Conservation (phyloP, 2,113 vertebrate species). For the Myodes glareolus region DNA sequence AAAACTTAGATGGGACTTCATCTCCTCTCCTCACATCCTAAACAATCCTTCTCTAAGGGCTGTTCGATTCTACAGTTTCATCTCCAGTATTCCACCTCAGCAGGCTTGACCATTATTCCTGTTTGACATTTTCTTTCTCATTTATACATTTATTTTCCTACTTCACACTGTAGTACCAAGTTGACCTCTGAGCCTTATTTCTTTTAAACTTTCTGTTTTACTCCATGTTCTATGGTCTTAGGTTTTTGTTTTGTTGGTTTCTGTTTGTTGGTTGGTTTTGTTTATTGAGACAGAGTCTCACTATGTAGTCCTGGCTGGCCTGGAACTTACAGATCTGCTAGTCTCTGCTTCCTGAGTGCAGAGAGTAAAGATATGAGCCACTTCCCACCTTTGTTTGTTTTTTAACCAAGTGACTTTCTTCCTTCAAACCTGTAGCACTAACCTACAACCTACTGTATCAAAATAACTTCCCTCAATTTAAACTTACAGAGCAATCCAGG, state of each 20-base stretch:
- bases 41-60: neutral
- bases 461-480: neutral
- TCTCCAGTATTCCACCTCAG: neutral
- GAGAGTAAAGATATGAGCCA: too few species aligned
- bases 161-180: neutral
- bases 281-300: neutral
- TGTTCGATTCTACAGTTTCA: neutral
- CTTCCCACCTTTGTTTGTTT: neutral
- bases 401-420: conserved; percentile 47
- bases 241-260: neutral
- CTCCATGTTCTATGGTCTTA: neutral
- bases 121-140: conserved; percentile 27
- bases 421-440: neutral
- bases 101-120: neutral
- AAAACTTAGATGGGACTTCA: neutral
- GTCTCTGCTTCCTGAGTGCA: neutral
- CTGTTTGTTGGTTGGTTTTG: neutral
- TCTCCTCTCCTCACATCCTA: neutral
- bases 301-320: neutral
- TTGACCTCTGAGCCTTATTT: neutral
- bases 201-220: conserved; percentile 43
- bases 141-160: conserved; percentile 42
- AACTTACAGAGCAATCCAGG: conserved; percentile 31
- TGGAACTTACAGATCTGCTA: neutral
- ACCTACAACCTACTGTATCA: neutral